Conservation (phyloP, 2,113 vertebrate genomes). For the Tichodroma muraria region DNA sequence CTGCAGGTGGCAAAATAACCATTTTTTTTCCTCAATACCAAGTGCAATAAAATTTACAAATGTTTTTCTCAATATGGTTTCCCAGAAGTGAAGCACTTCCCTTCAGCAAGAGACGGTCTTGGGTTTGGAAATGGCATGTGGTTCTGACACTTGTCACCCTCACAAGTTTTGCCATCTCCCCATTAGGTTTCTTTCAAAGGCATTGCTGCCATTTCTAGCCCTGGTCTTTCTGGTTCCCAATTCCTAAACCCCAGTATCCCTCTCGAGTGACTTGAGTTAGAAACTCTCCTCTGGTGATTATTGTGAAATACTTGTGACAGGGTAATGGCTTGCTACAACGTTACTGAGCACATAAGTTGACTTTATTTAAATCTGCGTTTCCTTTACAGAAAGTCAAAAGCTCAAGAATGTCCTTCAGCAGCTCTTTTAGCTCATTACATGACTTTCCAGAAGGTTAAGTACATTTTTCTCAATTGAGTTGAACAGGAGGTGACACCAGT, state of each 20-base stretch:
- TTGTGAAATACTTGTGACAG: neutral
- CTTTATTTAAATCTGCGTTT: neutral
- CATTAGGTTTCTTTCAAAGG: neutral
- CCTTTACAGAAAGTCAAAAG: neutral
- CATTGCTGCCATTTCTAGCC: neutral
- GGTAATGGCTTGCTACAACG: fast-evolving
- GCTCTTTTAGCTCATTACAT: neutral
- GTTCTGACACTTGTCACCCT: neutral
- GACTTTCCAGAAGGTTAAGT: neutral
- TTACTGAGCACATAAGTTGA: fast-evolving
- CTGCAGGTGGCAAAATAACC: neutral
- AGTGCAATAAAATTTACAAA: neutral
- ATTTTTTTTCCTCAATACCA: neutral
- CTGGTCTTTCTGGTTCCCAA: neutral
- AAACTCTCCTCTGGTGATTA: neutral
- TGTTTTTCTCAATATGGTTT: neutral
- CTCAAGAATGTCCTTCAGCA: neutral
- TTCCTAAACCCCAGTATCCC: neutral
- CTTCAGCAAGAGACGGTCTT: neutral
- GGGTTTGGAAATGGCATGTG: fast-evolving
- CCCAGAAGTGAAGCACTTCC: neutral
- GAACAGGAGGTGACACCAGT: neutral
- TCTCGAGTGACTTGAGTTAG: neutral
- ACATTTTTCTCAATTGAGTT: neutral
- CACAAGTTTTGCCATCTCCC: neutral